A percentile compares a stretch with the other conserved stretches of the same genome.
Evolutionary conservation across 2,888 invertebrate genomes (phyloP).

Genomic region (Drosophila aldrichi): DNA sequence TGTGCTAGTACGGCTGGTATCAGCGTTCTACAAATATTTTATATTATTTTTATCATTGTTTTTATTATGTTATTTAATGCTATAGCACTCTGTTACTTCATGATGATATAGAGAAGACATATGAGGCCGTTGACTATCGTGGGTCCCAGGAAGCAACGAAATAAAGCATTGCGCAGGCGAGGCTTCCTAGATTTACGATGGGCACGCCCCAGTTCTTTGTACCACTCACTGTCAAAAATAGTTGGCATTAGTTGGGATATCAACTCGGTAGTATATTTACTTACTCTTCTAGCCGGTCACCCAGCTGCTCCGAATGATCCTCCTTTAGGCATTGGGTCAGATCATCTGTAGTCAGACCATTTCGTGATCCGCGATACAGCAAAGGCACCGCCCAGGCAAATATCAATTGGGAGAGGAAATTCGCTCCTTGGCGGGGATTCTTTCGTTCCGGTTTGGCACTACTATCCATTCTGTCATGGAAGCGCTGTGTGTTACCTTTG

Average conservation of each 20-base stretch:
- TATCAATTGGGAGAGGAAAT: slow-evolving; percentile 83
- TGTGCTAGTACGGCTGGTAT: slow-evolving; percentile 85
- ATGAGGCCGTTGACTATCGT: slow-evolving; percentile 89
- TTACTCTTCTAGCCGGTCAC: slow-evolving; percentile 84
- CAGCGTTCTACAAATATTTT: slow-evolving; percentile 74
- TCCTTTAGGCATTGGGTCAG: slow-evolving; percentile 88
- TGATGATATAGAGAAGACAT: slow-evolving; percentile 85
- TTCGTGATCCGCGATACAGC: slow-evolving; percentile 80
- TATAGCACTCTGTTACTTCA: slow-evolving; percentile 76
- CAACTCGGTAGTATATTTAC: neutral
- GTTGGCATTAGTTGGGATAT: neutral
- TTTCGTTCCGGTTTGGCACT: slow-evolving; percentile 82
- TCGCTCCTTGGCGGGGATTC: slow-evolving; percentile 83
- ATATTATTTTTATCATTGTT: neutral
- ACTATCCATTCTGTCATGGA: slow-evolving; percentile 82
- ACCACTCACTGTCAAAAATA: slow-evolving; percentile 88
- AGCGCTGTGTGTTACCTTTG: slow-evolving; percentile 13
- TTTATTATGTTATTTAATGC: neutral
- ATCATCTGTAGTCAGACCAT: slow-evolving; percentile 88
- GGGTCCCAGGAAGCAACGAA: slow-evolving; percentile 89
- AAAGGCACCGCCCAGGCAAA: slow-evolving; percentile 84
- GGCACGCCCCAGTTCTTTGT: slow-evolving; percentile 87
- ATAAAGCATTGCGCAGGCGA: slow-evolving; percentile 88
- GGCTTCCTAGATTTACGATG: slow-evolving; percentile 87
- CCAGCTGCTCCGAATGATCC: slow-evolving; percentile 86